Evolutionary conservation across 2,888 invertebrate species (phyloP).

Genomic region (Thereva unica): DNA sequence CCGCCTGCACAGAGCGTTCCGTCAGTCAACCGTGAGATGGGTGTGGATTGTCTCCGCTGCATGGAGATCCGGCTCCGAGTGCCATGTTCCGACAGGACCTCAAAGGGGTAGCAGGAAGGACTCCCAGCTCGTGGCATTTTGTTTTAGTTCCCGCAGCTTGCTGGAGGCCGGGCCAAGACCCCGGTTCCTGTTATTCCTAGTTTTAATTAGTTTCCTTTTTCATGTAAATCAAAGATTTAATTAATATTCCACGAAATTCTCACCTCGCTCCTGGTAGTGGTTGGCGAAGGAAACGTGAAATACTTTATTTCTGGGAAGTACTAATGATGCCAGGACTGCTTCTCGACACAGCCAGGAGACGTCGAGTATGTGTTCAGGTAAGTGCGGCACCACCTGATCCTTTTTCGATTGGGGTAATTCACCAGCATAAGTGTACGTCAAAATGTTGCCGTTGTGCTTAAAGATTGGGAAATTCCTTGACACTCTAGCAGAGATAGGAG

Average conservation of each 20-base stretch:
- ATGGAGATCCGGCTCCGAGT: too few relatives aligned
- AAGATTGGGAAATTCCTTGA: too few relatives aligned
- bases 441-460: too few relatives aligned
- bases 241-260: constrained; percentile 28
- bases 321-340: too few relatives aligned
- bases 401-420: too few relatives aligned
- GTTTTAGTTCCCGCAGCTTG: constrained; percentile 24
- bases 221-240: constrained; percentile 28
- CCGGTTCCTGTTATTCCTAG: constrained; percentile 14
- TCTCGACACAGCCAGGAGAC: too few relatives aligned
- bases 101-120: constrained; percentile 14
- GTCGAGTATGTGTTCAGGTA: too few relatives aligned
- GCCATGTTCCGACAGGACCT: neutral
- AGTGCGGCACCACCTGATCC: too few relatives aligned
- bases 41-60: neutral
- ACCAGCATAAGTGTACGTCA: too few relatives aligned
- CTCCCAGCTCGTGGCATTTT: constrained; percentile 16
- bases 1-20: neutral
- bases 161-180: constrained; percentile 11
- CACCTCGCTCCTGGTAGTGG: constrained; percentile 7
- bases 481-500: too few relatives aligned
- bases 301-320: too few relatives aligned
- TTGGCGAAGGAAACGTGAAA: neutral
- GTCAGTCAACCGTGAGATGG: neutral
- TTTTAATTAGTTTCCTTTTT: constrained; percentile 33